Conservation (phyloP, 2,113 vertebrate species). For the Cryptotis parvus region DNA sequence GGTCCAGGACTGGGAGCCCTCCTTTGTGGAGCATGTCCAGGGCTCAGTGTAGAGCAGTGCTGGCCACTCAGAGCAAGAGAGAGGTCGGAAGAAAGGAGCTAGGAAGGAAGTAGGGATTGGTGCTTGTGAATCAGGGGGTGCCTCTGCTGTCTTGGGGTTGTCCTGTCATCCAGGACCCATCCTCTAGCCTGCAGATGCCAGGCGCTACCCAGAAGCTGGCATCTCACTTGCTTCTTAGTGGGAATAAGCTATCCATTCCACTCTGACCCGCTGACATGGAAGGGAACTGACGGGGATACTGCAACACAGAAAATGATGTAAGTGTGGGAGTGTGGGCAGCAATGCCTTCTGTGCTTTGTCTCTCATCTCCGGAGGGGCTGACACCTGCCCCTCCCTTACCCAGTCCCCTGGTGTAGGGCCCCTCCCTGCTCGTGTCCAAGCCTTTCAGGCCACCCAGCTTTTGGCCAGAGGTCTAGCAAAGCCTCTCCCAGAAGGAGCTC, state of each 20-base stretch:
- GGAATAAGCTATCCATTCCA: not conserved
- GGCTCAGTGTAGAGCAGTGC: not conserved
- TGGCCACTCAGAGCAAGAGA: not conserved
- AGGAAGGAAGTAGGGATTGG: not conserved
- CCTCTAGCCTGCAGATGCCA: not conserved
- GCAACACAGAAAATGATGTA: not conserved
- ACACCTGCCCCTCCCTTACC: not conserved
- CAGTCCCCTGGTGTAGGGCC: not conserved
- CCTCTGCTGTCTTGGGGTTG: rapidly evolving
- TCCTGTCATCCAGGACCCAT: rapidly evolving
- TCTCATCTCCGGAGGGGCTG: conserved; percentile 19
- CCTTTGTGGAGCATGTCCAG: conserved; percentile 13
- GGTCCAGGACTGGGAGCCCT: not conserved
- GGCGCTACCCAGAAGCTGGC: not conserved
- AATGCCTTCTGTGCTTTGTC: conserved; percentile 43
- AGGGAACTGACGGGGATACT: not conserved
- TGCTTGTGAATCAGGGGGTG: not conserved
- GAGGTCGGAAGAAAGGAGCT: not conserved
- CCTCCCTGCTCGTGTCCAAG: not conserved
- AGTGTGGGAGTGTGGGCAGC: not conserved
- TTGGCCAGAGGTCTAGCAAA: conserved; percentile 76
- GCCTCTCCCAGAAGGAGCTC: conserved; percentile 81
- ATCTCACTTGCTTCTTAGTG: not conserved
- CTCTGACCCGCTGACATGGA: not conserved
- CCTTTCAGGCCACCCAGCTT: conserved; percentile 68